Conservation (phyloP, 2,797 vertebrate species). For the Pelochelys cantorii region DNA sequence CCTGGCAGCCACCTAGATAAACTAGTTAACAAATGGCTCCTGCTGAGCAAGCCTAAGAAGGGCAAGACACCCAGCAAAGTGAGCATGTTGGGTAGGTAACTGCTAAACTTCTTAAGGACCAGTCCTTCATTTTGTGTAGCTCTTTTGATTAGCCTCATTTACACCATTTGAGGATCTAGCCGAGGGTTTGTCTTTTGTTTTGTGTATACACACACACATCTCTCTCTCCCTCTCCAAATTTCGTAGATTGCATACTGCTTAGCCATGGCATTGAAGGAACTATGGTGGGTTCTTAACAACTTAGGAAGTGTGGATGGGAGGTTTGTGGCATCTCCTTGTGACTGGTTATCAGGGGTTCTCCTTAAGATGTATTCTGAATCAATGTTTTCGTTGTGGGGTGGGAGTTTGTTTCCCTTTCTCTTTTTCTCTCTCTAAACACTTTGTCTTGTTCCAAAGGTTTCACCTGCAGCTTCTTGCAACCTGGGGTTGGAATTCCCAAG, state of each 20-base stretch:
- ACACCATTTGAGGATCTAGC: not conserved
- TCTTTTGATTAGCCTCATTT: not conserved
- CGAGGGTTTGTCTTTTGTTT: not conserved
- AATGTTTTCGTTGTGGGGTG: not conserved
- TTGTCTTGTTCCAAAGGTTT: slow-evolving; percentile 83
- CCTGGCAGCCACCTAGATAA: not conserved
- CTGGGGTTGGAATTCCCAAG: slow-evolving; percentile 86
- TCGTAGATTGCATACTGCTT: not conserved
- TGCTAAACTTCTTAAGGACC: not conserved
- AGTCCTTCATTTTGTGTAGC: not conserved
- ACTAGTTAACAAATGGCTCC: not conserved
- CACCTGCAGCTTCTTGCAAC: slow-evolving; percentile 83
- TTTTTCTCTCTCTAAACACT: slow-evolving; percentile 5
- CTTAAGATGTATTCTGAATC: not conserved
- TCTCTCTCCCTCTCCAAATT: not conserved
- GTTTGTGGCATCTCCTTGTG: not conserved
- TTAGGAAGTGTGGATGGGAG: not conserved
- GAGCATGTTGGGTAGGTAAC: not conserved
- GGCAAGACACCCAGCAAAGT: not conserved
- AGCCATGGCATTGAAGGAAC: not conserved
- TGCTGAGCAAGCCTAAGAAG: not conserved
- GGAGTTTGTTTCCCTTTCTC: not conserved
- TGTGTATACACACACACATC: not conserved
- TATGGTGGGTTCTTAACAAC: not conserved
- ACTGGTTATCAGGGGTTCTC: not conserved